Evolutionary conservation across 2,113 vertebrate species (phyloP), one percentile per base, ranked within the genome.

Genomic region (Pelmatolapia mariae): DNA sequence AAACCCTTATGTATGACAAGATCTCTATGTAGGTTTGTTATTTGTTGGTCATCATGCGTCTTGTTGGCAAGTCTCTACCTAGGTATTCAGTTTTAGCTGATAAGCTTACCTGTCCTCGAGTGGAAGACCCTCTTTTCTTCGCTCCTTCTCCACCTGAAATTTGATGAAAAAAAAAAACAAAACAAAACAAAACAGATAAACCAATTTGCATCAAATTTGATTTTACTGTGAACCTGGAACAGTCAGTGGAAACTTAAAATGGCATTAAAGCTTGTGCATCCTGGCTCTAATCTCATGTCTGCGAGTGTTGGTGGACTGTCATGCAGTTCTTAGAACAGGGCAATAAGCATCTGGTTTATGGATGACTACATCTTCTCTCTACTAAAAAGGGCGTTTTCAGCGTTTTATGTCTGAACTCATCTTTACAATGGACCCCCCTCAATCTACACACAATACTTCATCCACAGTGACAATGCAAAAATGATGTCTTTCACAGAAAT

Each of bases 61-160:
- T 79, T 56, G 52, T 26, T 45, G 78, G 71, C 57, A 89, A 81
- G 19, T 59, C 66, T 84, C 45, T 16, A 80, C 29, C 45, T 80
- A 47, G 26, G 53, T 66, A 68, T 85, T 83, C 31, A 16, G 7
- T 47, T 36, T 78, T 19, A 50, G 16, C 16, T 50, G 2, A 50
- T 50, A 76, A 76, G 12, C 94, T 96, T 96, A 99, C 98, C 98
- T 97, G 92, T 98, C 97, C 83, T 99, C 97, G 85, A 97, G 94
- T 3, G 96, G 94, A 95, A 97, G 96, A 82, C 97, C 97, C 36
- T 98, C 98, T 91, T 97, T 92, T 90, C 96, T 96, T 82, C 96
- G 97, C 93, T 98, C 98, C 3, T 98, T 97, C 93, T 98, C 98
- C 92, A 97, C 95, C 98, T 99, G 90, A 93, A 93, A 89, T 38